Evolutionary conservation across 2,113 vertebrate species (phyloP).

Genomic region (Coregonus clupeaformis): DNA sequence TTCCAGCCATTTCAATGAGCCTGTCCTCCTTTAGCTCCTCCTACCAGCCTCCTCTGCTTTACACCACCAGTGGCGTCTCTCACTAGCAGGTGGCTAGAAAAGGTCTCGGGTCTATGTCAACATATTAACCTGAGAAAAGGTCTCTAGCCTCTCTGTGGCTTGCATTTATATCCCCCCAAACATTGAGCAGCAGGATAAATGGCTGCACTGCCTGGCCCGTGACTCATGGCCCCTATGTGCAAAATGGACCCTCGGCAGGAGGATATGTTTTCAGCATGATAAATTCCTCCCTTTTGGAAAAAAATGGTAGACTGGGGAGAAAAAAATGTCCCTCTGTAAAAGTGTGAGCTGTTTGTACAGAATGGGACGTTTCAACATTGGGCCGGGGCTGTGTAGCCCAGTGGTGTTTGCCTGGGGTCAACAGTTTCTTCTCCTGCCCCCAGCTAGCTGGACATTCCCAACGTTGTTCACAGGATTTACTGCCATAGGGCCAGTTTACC

Average conservation of each 20-base stretch:
- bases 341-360: slow-evolving; percentile 19
- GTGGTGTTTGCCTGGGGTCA: slow-evolving; percentile 29
- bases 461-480: slow-evolving; percentile 4
- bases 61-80: too few relatives aligned
- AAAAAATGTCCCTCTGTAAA: background rate
- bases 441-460: too few relatives aligned
- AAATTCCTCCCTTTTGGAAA: slow-evolving; percentile 22
- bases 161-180: too few relatives aligned
- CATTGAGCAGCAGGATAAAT: too few relatives aligned
- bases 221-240: slow-evolving; percentile 3
- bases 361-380: slow-evolving; percentile 22
- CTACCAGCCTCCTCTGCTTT: too few relatives aligned
- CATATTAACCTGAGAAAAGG: too few relatives aligned
- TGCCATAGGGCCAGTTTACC: slow-evolving; percentile 10
- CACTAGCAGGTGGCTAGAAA: too few relatives aligned
- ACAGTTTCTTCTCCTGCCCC: slow-evolving; percentile 27
- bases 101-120: too few relatives aligned
- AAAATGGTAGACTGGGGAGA: slow-evolving; percentile 7
- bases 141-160: too few relatives aligned
- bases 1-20: too few relatives aligned
- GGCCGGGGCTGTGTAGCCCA: background rate
- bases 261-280: slow-evolving; percentile 39
- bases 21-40: too few relatives aligned
- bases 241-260: slow-evolving; percentile 11
- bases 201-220: background rate